Evolutionary conservation across 2,797 vertebrate genomes (phyloP), one percentile per base, ranked within the genome.

Genomic region (Myotis pilosus): DNA sequence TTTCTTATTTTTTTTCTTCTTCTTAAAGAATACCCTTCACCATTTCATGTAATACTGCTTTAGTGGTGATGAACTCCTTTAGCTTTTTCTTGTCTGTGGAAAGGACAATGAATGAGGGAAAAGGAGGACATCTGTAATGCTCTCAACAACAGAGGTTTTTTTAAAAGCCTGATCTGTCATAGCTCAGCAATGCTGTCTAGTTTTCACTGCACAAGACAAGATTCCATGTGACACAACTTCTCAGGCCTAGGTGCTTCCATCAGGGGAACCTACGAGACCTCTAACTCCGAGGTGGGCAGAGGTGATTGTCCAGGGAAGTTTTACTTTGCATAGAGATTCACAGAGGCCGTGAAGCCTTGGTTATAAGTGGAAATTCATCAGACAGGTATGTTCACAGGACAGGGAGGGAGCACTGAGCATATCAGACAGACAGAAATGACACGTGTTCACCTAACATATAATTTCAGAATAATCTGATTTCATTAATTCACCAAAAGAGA

Each of bases 391-490:
- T 33, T 66, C 0, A 17, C 11, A 30, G 9, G 5, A 10, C 3
- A 33, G 8, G 1, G 28, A 38, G 3, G 53, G 3, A 91, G 22
- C 30, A 55, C 11, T 49, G 17, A 55, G 28, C 68, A 55, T 51
- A 83, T 1, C 17, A 91, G 53, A 87, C 25, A 72, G 36, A 71
- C 20, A 64, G 36, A 90, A 82, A 90, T 41, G 72, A 28, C 5
- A 30, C 4, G 10, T 44, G 28, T n/a, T 81, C 23, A 85, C 28
- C 30, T 76, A 84, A 74, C 41, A 51, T 38, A 47, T 38, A 12
- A 74, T 55, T 96, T 94, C 57, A 36, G 55, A 57, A 74, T 41
- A 78, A 49, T 12, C 30, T 49, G 22, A 30, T 81, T 94, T 92
- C 36, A 80, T 84, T 76, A 85, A 81, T 60, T 81, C 30, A 71